Base-by-base conservation (phyloP, 2,888 invertebrate genomes). In the Hyppa rectilinea region DNA sequence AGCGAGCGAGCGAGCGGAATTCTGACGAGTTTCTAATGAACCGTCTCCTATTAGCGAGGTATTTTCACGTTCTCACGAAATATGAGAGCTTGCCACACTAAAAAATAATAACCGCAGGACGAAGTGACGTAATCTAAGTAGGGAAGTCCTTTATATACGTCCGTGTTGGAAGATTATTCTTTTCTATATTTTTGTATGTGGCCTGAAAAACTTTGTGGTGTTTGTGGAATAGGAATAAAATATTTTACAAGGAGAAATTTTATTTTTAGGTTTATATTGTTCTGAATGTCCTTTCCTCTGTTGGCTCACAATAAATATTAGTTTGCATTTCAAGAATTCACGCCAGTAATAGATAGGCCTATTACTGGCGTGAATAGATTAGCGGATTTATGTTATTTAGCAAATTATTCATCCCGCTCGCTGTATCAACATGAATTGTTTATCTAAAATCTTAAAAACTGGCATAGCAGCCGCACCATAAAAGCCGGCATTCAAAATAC, bases 21-120 rank as follows among this genome's bases (percentile, higher is more conserved):
- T 67, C 88, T 87, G 89, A 87, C 87, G 88, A 85, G 87, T 84
- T 87, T 88, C 88, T 91, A 92, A 92, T 92, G 91, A 92, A 92
- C 86, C 89, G 87, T 84, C 82, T 85, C 67, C 83, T 75, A 80
- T 82, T 82, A 82, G 78, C 65, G 75, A 69, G 68, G 73, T 83
- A 79, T 82, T 83, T 81, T 53, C 72, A 75, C 80, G 82, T 80
- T 55, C 77, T 58, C 75, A 71, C 81, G 82, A 86, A 87, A 89
- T 87, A 88, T 87, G 87, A 86, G 85, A 78, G 79, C 82, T 82
- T 74, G 78, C 64, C 80, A 75, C 75, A 73, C 76, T 83, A 86
- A 85, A 89, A 86, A 84, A 87, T 82, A 83, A 86, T 83, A 87
- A 81, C 74, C 61, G 67, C 70, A 71, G 73, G 71, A 78, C 61